Percentiles rank a stretch among this genome's conserved stretches.
phyloP scores from a whole-genome alignment of 2,113 vertebrate species.

The Dunckerocampus dactyliophorus region DNA sequence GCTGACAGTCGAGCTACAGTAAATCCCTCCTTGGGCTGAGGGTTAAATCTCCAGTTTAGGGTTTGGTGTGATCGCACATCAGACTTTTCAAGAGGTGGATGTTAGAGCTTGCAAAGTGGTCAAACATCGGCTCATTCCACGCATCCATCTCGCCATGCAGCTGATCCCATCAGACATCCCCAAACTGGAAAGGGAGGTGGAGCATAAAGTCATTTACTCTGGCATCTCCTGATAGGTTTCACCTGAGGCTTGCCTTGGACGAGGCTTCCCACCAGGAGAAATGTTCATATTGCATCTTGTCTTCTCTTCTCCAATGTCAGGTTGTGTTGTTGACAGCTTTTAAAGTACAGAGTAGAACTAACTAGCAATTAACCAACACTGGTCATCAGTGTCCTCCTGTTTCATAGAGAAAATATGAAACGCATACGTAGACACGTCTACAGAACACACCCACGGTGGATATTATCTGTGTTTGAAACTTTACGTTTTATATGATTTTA shows the following conservation, averaged over 20 bases:
- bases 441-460: too few species aligned
- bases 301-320: too few species aligned
- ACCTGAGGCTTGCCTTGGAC: conserved; percentile 25
- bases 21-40: conserved; percentile 29
- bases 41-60: conserved; percentile 50
- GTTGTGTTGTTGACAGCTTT: too few species aligned
- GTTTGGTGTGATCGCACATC: conserved; percentile 24
- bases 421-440: too few species aligned
- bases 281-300: conserved; percentile 16
- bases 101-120: conserved; percentile 24
- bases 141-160: conserved; percentile 34
- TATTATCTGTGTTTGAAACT: too few species aligned
- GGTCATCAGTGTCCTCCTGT: too few species aligned
- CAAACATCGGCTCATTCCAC: conserved; percentile 7
- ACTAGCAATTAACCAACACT: too few species aligned
- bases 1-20: conserved; percentile 36
- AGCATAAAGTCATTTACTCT: conserved; percentile 53
- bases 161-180: conserved; percentile 55
- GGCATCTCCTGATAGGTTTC: conserved; percentile 38
- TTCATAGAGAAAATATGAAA: too few species aligned
- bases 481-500: too few species aligned
- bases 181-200: conserved; percentile 45
- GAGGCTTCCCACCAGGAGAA: conserved; percentile 48
- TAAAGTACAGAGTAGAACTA: too few species aligned
- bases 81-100: conserved; percentile 33